Evolutionary conservation across 2,797 vertebrate species (phyloP).

Genomic region (Hyperoplus immaculatus): DNA sequence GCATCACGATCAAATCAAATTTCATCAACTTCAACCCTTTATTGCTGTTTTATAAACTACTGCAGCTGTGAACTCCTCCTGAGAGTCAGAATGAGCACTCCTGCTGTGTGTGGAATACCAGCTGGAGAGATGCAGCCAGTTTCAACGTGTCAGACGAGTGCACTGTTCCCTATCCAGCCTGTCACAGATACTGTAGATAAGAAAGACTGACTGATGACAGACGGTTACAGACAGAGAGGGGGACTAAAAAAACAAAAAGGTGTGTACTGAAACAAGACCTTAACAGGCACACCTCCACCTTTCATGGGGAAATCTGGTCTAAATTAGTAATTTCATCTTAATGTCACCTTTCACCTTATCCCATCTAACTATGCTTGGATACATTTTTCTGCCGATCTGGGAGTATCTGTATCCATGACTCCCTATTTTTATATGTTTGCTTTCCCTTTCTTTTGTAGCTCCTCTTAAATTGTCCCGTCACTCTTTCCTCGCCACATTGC

Average conservation of each 20-base stretch:
- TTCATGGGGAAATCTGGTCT: slow-evolving; percentile 16
- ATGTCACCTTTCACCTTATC: slow-evolving; percentile 32
- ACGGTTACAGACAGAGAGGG: slow-evolving; percentile 37
- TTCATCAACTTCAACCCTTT: background rate
- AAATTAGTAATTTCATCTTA: slow-evolving; percentile 43
- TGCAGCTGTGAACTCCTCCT: slow-evolving; percentile 15
- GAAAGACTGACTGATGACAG: slow-evolving; percentile 26
- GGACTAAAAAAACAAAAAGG: slow-evolving; percentile 13
- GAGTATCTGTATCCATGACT: slow-evolving; percentile 3
- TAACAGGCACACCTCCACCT: slow-evolving; percentile 9
- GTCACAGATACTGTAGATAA: slow-evolving; percentile 41
- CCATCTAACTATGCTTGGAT: slow-evolving; percentile 35
- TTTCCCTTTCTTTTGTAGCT: slow-evolving; percentile 6
- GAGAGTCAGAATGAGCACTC: slow-evolving; percentile 12
- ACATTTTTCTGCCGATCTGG: slow-evolving; percentile 25
- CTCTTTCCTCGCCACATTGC: slow-evolving; percentile 47
- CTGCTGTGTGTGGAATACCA: slow-evolving; percentile 17
- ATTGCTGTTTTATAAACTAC: slow-evolving; percentile 10
- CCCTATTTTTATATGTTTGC: slow-evolving; percentile 13
- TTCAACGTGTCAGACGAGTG: slow-evolving; percentile 36
- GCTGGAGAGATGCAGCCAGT: slow-evolving; percentile 30
- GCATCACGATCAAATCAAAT: background rate
- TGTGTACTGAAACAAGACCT: background rate
- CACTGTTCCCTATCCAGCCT: slow-evolving; percentile 38
- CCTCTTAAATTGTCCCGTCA: slow-evolving; percentile 46